These are phyloP conservation scores for Caenorhabditis panamensis DNA, from an alignment of 2,888 invertebrate species.

Conservation along the genomic window DNA sequence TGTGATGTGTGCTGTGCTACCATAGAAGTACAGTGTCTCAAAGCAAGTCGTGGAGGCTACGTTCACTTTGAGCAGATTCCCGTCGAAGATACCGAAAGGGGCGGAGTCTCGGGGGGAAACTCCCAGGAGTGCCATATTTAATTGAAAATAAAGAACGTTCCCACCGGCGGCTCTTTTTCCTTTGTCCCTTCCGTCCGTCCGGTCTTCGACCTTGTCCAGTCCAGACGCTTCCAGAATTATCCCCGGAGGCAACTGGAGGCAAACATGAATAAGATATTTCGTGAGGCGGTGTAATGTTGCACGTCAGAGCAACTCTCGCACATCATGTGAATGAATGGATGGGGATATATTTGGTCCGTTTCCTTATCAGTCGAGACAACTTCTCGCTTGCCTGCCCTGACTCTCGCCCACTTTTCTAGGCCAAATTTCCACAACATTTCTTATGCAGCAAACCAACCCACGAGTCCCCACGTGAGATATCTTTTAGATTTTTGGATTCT, in stretches of 20 bases:
- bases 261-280: conserved; percentile 25
- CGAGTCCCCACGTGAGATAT: too few relatives aligned
- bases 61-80: conserved; percentile 3
- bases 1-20: too few relatives aligned
- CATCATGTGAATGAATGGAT: conserved; percentile 18
- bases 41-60: not conserved
- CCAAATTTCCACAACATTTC: conserved; percentile 21
- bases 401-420: conserved; percentile 15
- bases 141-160: conserved; percentile 15
- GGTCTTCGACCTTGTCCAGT: not conserved
- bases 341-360: conserved; percentile 15
- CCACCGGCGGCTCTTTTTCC: not conserved
- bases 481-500: too few relatives aligned
- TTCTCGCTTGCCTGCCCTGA: not conserved
- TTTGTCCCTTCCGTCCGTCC: not conserved
- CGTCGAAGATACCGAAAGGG: not conserved
- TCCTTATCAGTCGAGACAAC: conserved; percentile 1
- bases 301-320: not conserved
- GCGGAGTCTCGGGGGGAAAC: not conserved
- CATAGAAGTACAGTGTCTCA: not conserved
- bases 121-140: conserved; percentile 33
- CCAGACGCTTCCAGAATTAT: not conserved
- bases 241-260: not conserved
- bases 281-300: not conserved
- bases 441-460: too few relatives aligned